Evolutionary conservation across 2,888 invertebrate genomes (phyloP).

Genomic region (Amitus sp.): DNA sequence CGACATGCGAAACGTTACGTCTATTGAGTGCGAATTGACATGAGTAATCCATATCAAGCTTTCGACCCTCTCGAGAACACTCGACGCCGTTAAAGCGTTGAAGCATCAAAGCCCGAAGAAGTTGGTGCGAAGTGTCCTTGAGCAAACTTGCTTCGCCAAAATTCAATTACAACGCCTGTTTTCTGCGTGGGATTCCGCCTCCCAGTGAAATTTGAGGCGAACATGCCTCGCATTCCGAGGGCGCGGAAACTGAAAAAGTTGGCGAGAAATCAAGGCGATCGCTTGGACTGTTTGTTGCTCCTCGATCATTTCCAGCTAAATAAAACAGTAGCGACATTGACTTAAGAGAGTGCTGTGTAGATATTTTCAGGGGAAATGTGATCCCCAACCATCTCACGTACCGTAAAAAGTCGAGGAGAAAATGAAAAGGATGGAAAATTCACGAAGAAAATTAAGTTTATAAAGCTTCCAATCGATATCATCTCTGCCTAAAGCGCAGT

Average conservation of each 20-base stretch:
- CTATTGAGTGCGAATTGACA: conserved; percentile 41
- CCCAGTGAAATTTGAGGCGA: too few species aligned
- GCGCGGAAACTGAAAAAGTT: too few species aligned
- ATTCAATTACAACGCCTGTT: too few species aligned
- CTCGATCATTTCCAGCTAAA: too few species aligned
- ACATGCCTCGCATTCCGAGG: too few species aligned
- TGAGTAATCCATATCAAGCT: conserved; percentile 30
- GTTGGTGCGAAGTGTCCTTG: too few species aligned
- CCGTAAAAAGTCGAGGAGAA: background rate
- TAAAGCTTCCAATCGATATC: conserved; percentile 1
- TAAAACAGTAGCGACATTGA: background rate
- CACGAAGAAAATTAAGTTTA: background rate
- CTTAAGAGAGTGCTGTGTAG: background rate
- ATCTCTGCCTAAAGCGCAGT: background rate
- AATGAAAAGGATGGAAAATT: background rate
- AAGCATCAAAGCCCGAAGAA: background rate
- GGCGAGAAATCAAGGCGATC: too few species aligned
- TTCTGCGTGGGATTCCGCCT: too few species aligned
- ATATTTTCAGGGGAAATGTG: background rate
- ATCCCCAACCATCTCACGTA: background rate
- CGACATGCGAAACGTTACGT: conserved; percentile 16
- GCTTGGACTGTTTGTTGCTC: too few species aligned
- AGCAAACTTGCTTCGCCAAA: too few species aligned
- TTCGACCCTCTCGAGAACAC: background rate
- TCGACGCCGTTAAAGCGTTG: background rate